Base-by-base conservation (phyloP, 2,797 vertebrate genomes). In the Leuciscus waleckii region DNA sequence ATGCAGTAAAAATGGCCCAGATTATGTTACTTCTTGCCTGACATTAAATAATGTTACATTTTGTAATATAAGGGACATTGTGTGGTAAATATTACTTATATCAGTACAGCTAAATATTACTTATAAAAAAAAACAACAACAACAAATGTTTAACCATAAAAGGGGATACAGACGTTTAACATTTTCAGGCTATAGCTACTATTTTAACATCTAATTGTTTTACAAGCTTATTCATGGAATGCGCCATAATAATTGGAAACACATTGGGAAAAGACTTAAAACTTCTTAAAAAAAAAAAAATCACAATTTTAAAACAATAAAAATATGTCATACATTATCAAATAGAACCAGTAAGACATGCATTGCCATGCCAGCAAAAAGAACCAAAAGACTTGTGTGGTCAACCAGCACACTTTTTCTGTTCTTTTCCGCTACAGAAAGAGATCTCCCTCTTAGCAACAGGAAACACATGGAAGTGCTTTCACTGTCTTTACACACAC, bases 381-480 rank as follows among this genome's bases (percentile, higher is more conserved):
- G 16, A 80, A 21, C 26, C n/a, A 71, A 82, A 16, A 84, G 26
- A 65, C 7, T 46, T 41, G 41, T 65, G 41, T 67, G 77, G 77
- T 80, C 77, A 85, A 85, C 68, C 69, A 61, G 1, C 37, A n/a
- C 17, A 69, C 17, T 77, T 68, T 84, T 65, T 82, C 70, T 51
- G 3, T 67, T 51, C 87, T 74, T 82, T 56, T 76, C 88, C 32
- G 63, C 37, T 74, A 74, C 56, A 81, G 74, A 89, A 74, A 68
- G 37, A 82, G 68, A 26, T 71, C 71, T 82, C 51, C 61, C 32
- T 78, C 73, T 79, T 84, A 23, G 19, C 41, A 70, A 83, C 77
- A 81, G 84, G 71, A 85, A 88, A 84, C 87, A 90, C 80, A 88
- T 86, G 82, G 80, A 87, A 84, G 85, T 82, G 75, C 68, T 87